phyloP scores from a whole-genome alignment of 2,888 invertebrate species.

The Mesorhabditis belari region DNA sequence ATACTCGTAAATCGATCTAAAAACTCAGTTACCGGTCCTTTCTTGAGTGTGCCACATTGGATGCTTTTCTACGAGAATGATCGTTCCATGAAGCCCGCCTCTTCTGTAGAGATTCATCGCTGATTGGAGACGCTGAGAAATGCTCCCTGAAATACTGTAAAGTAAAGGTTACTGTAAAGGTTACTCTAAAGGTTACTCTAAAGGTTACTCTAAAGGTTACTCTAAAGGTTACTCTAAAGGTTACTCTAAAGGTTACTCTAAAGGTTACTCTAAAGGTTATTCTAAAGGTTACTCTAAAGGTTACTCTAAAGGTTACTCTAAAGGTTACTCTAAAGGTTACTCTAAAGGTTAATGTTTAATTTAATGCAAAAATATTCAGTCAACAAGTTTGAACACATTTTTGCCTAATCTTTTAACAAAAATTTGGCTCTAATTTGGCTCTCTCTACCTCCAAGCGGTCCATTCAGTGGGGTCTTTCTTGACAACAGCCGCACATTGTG shows the following conservation, averaged over 20 bases:
- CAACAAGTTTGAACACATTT: no score
- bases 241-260: no score
- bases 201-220: no score
- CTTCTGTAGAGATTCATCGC: slow-evolving; percentile 85
- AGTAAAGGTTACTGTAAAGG: not conserved
- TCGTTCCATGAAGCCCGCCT: slow-evolving; percentile 74
- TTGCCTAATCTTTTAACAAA: no score
- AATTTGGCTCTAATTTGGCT: no score
- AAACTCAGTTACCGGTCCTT: slow-evolving; percentile 12
- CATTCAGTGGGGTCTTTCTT: not conserved
- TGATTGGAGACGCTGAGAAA: slow-evolving; percentile 77
- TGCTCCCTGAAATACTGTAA: slow-evolving; percentile 4
- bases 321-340: no score
- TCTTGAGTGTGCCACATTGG: slow-evolving; percentile 60
- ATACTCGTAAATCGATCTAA: not conserved
- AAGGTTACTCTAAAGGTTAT: no score
- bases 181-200: not conserved
- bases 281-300: no score
- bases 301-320: no score
- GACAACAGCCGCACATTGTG: slow-evolving; percentile 89
- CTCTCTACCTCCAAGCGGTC: not conserved
- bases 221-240: no score
- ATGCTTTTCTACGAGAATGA: slow-evolving; percentile 69
- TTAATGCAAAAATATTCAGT: no score
- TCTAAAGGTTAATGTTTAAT: no score